Percentiles rank a stretch among this genome's conserved stretches.
phyloP scores from a whole-genome alignment of 2,113 vertebrate species.

The Deroptyus accipitrinus region DNA sequence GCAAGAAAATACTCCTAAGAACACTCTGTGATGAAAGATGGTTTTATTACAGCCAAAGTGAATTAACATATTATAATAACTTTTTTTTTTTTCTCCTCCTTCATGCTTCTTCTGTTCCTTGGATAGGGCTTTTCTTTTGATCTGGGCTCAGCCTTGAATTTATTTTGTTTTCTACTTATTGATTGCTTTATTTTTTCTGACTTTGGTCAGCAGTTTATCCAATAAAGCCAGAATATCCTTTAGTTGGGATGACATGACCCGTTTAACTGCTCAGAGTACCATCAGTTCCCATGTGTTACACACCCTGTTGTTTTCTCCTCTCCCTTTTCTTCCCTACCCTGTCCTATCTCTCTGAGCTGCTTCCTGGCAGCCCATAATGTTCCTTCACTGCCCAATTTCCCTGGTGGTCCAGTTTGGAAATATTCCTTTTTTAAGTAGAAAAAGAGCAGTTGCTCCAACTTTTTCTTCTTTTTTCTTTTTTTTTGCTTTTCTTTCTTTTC shows the following conservation, averaged over 20 bases:
- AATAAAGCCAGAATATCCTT: neutral
- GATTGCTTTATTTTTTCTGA: neutral
- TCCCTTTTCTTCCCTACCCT: neutral
- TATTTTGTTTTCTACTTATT: neutral
- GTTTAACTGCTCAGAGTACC: neutral
- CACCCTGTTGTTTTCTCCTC: neutral
- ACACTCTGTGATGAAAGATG: neutral
- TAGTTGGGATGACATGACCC: neutral
- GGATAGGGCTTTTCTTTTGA: neutral
- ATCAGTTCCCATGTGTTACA: neutral
- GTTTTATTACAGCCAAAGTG: neutral
- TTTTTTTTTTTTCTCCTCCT: neutral
- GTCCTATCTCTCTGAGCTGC: neutral
- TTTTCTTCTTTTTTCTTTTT: neutral
- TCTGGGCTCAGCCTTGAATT: neutral
- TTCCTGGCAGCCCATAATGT: neutral
- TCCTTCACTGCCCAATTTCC: slow-evolving; percentile 32
- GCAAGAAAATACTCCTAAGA: slow-evolving; percentile 2
- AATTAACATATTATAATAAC: slow-evolving; percentile 9
- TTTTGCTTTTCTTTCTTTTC: no score
- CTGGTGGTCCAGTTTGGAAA: slow-evolving; percentile 38
- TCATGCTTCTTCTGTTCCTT: neutral
- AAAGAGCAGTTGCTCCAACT: neutral
- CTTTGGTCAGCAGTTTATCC: neutral
- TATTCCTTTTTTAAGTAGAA: slow-evolving; percentile 14